phyloP scores from a whole-genome alignment of 2,888 invertebrate species.

The Andricus quercusramuli region DNA sequence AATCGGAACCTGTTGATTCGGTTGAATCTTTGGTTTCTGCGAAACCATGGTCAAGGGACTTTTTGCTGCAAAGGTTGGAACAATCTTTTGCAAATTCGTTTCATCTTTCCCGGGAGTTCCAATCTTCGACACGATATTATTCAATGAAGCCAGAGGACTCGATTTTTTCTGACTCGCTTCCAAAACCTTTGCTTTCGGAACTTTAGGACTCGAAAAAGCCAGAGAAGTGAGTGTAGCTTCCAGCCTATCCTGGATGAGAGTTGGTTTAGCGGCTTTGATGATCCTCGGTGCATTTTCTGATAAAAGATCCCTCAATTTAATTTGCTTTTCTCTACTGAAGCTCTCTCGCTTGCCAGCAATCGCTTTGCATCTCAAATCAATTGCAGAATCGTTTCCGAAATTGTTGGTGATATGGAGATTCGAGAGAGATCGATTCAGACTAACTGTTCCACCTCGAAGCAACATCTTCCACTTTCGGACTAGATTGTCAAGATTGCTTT shows the following conservation, averaged over 20 bases:
- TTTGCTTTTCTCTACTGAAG: slow-evolving; percentile 69
- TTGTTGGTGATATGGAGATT: slow-evolving; percentile 63
- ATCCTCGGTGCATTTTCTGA: slow-evolving; percentile 64
- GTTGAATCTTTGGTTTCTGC: slow-evolving; percentile 14
- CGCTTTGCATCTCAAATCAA: slow-evolving; percentile 70
- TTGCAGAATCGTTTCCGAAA: slow-evolving; percentile 63
- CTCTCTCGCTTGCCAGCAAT: slow-evolving; percentile 68
- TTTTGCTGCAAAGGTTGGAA: slow-evolving; percentile 44
- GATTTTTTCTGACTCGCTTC: slow-evolving; percentile 46
- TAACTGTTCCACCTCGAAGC: slow-evolving; percentile 57
- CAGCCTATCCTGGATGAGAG: slow-evolving; percentile 70
- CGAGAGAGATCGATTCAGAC: slow-evolving; percentile 66
- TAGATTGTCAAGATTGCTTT: slow-evolving; percentile 65
- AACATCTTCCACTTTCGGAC: slow-evolving; percentile 68
- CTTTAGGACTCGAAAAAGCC: slow-evolving; percentile 55
- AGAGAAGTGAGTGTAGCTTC: slow-evolving; percentile 72
- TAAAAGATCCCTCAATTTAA: slow-evolving; percentile 67
- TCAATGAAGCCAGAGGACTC: slow-evolving; percentile 72
- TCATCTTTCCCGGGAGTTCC: slow-evolving; percentile 48
- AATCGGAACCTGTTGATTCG: slow-evolving; percentile 17
- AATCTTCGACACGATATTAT: slow-evolving; percentile 73
- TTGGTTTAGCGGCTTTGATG: slow-evolving; percentile 69
- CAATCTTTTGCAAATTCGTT: slow-evolving; percentile 51
- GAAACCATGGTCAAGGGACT: background rate
- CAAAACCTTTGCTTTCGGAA: background rate